Conservation (phyloP, 2,888 invertebrate genomes). For the Cerastis rubricosa region DNA sequence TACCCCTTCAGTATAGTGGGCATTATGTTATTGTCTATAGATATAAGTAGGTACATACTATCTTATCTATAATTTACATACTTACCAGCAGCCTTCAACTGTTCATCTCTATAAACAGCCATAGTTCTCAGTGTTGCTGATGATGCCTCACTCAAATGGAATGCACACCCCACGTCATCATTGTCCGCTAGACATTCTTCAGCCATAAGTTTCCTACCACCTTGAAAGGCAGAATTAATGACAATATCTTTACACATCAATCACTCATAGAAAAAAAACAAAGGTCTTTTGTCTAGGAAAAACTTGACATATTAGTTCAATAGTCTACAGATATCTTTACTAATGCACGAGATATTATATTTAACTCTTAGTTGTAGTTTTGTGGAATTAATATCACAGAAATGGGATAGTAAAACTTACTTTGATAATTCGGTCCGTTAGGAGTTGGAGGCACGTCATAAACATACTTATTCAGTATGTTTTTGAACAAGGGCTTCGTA, state of each 20-base stretch:
- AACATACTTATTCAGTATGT: conserved; percentile 81
- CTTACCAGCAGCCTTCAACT: conserved; percentile 78
- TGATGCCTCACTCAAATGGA: conserved; percentile 86
- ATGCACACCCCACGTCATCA: conserved; percentile 82
- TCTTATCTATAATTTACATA: background rate
- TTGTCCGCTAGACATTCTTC: conserved; percentile 80
- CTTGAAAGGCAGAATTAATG: conserved; percentile 69
- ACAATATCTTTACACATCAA: conserved; percentile 17
- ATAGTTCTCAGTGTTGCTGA: conserved; percentile 83
- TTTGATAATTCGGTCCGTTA: conserved; percentile 86
- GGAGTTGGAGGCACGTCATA: conserved; percentile 82
- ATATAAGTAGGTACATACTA: background rate
- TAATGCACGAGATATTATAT: background rate
- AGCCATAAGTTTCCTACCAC: conserved; percentile 83
- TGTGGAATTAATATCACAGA: background rate
- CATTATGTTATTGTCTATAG: background rate
- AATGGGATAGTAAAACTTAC: conserved; percentile 72
- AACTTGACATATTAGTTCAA: conserved; percentile 16
- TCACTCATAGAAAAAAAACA: conserved; percentile 31
- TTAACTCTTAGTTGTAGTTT: background rate
- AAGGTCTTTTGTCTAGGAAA: conserved; percentile 36
- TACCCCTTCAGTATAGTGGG: background rate
- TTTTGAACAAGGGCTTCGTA: conserved; percentile 81
- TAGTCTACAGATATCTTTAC: conserved; percentile 1
- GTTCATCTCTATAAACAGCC: conserved; percentile 87